Evolutionary conservation across 2,888 invertebrate species (phyloP).

Genomic region (Poecilobothrus nobilitatus): DNA sequence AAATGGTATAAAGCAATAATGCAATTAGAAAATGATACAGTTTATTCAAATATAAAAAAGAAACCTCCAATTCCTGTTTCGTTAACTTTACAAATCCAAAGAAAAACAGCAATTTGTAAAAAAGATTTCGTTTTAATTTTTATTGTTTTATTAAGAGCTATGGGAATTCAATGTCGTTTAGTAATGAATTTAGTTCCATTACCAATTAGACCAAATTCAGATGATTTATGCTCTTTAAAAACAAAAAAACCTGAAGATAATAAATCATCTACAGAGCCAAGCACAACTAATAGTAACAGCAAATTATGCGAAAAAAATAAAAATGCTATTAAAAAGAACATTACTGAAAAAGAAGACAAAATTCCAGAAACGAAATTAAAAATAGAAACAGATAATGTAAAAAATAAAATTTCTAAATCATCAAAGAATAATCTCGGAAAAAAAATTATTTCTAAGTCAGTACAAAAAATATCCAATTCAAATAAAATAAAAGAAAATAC

Average conservation of each 20-base stretch:
- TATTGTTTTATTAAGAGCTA: conserved; percentile 63
- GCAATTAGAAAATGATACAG: conserved; percentile 49
- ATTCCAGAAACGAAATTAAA: conserved; percentile 10
- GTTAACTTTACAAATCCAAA: conserved; percentile 52
- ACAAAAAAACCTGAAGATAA: conserved; percentile 26
- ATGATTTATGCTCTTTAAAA: conserved; percentile 56
- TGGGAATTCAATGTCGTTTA: conserved; percentile 74
- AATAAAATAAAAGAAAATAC: neutral
- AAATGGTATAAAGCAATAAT: conserved; percentile 66
- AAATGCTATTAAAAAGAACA: conserved; percentile 12
- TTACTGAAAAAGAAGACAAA: conserved; percentile 15
- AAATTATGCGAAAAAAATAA: conserved; percentile 20
- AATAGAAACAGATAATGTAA: too few species aligned
- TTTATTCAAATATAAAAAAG: conserved; percentile 48
- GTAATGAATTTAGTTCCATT: conserved; percentile 72
- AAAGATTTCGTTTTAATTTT: conserved; percentile 69
- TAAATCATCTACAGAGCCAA: conserved; percentile 22
- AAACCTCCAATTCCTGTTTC: conserved; percentile 46
- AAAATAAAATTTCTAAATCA: too few species aligned
- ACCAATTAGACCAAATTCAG: conserved; percentile 57
- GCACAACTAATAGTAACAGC: conserved; percentile 29
- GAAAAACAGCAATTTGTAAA: conserved; percentile 53
- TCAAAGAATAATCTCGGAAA: neutral
- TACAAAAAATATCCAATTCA: neutral
- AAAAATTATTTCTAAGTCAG: neutral